Evolutionary conservation across 2,888 invertebrate species (phyloP).

Genomic region (Alsophila aescularia): DNA sequence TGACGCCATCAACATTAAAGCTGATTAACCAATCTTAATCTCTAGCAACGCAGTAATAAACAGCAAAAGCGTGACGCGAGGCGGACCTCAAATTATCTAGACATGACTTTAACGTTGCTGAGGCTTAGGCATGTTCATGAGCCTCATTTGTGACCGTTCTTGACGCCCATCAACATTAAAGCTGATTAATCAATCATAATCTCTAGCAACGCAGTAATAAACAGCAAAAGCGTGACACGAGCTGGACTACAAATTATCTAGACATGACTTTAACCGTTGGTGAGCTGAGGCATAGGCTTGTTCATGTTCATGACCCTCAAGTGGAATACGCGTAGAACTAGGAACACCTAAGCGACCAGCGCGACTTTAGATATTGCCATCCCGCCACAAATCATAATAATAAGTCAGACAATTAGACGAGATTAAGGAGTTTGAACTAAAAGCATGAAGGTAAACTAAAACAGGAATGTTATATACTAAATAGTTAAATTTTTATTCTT

Average conservation of each 20-base stretch:
- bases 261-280: conserved; percentile 36
- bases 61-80: conserved; percentile 28
- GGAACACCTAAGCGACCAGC: not conserved
- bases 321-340: conserved; percentile 27
- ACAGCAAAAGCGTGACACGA: conserved; percentile 28
- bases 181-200: conserved; percentile 13
- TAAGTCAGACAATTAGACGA: no score
- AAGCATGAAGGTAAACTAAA: no score
- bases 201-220: conserved; percentile 13
- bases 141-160: not conserved
- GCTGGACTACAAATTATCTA: conserved; percentile 31
- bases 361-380: conserved; percentile 2
- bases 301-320: conserved; percentile 40
- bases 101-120: conserved; percentile 36
- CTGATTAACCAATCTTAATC: conserved; percentile 13
- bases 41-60: conserved; percentile 12
- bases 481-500: no score
- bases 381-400: no score
- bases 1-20: not conserved
- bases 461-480: no score
- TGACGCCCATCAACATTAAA: not conserved
- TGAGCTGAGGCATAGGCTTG: conserved; percentile 15
- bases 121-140: no score
- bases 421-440: no score
- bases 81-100: conserved; percentile 32